Conservation (phyloP, 2,797 vertebrate genomes). For the Gallinago nigripennis region DNA sequence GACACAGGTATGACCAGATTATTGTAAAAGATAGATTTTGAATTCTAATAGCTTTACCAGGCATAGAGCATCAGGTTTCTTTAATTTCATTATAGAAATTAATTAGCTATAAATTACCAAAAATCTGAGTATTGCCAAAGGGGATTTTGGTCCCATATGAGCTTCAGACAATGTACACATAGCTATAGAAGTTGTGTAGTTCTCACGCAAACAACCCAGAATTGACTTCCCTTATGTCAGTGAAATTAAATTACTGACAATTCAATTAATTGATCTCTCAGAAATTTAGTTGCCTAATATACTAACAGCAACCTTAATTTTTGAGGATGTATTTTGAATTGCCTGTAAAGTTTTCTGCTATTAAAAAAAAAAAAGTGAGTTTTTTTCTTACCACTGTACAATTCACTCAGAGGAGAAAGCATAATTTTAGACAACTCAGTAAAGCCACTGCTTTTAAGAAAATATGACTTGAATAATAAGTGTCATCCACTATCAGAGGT, state of each 20-base stretch:
- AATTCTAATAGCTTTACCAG: neutral
- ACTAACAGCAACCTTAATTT: neutral
- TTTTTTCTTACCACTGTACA: neutral
- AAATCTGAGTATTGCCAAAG: neutral
- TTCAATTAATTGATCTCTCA: neutral
- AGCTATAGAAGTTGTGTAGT: neutral
- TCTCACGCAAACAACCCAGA: neutral
- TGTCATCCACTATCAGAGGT: conserved; percentile 70
- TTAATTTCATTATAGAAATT: neutral
- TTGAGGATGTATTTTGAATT: neutral
- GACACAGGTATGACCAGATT: neutral
- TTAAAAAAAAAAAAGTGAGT: neutral
- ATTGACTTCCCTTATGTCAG: neutral
- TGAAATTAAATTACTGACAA: neutral
- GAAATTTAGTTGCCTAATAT: too few species aligned
- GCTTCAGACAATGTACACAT: neutral
- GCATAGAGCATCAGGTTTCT: neutral
- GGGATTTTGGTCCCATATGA: neutral
- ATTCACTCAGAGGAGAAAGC: neutral
- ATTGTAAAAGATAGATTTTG: neutral
- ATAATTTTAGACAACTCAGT: conserved; percentile 22
- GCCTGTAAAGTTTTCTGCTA: neutral
- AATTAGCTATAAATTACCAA: neutral
- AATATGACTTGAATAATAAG: conserved; percentile 62
- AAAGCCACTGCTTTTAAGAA: conserved; percentile 61